These are phyloP conservation scores for Archaeoteleia sp. DNA, from an alignment of 2,888 invertebrate genomes.

Conservation along the genomic window DNA sequence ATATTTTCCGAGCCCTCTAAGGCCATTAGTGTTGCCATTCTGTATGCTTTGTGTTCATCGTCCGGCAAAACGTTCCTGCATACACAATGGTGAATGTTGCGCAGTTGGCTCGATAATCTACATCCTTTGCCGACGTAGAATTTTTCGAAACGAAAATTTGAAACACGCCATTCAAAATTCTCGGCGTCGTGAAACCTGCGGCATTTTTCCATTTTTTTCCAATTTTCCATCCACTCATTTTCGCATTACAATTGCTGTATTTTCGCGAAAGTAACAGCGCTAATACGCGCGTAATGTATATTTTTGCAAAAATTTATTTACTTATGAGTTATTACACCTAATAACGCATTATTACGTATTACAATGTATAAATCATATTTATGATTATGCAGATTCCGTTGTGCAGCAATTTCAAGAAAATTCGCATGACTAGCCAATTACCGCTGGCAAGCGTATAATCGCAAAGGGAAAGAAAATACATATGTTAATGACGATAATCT, in stretches of 20 bases:
- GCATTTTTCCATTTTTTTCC: neutral
- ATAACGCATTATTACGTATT: conserved; percentile 4
- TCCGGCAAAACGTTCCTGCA: conserved; percentile 65
- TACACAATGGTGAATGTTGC: conserved; percentile 58
- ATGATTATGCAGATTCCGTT: conserved; percentile 14
- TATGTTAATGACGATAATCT: conserved; percentile 15
- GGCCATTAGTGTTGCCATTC: conserved; percentile 53
- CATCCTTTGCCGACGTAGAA: neutral
- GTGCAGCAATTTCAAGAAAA: conserved; percentile 14
- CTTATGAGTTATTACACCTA: neutral
- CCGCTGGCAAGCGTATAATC: conserved; percentile 14
- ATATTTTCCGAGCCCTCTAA: conserved; percentile 48
- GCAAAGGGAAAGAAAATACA: conserved; percentile 12
- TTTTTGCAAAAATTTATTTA: conserved; percentile 7
- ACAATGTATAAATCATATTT: conserved; percentile 17
- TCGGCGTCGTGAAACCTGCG: neutral
- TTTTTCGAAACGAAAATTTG: neutral
- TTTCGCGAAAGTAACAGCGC: neutral
- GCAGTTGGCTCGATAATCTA: conserved; percentile 19
- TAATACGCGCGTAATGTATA: too few species aligned
- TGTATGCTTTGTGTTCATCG: conserved; percentile 67
- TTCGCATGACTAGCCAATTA: conserved; percentile 38
- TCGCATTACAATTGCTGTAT: too few species aligned
- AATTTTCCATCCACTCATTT: neutral
- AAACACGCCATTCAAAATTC: neutral